Percentiles rank a stretch among this genome's conserved stretches.
phyloP scores from a whole-genome alignment of 2,113 vertebrate species.

The Bos indicus region DNA sequence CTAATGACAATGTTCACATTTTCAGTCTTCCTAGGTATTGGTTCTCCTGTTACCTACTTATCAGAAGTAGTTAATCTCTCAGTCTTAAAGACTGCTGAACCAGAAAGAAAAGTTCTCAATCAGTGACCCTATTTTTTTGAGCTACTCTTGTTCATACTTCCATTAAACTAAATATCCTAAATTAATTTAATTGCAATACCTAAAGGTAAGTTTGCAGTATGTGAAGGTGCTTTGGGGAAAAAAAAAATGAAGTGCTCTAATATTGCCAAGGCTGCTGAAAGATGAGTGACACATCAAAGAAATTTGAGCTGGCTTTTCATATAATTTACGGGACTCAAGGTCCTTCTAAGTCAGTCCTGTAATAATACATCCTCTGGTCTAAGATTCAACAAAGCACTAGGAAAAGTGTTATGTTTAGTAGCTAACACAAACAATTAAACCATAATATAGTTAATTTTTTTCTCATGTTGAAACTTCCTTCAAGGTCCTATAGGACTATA shows the following conservation, averaged over 20 bases:
- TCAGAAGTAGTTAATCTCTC: background rate
- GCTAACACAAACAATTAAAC: conserved; percentile 21
- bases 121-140: background rate
- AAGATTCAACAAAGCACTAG: background rate
- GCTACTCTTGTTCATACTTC: background rate
- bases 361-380: background rate
- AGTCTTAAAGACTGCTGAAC: background rate
- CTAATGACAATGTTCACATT: background rate
- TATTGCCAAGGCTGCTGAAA: conserved; percentile 8
- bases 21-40: background rate
- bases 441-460: background rate
- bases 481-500: background rate
- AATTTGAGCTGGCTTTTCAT: background rate
- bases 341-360: background rate
- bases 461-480: background rate
- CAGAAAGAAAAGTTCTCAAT: background rate
- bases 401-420: background rate
- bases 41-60: background rate
- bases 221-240: background rate
- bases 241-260: background rate
- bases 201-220: background rate
- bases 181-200: conserved; percentile 12
- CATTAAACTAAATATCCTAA: conserved; percentile 32
- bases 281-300: conserved; percentile 31
- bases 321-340: background rate